Base-by-base conservation (phyloP, 2,113 vertebrate species). In the Corynorhinus townsendii region DNA sequence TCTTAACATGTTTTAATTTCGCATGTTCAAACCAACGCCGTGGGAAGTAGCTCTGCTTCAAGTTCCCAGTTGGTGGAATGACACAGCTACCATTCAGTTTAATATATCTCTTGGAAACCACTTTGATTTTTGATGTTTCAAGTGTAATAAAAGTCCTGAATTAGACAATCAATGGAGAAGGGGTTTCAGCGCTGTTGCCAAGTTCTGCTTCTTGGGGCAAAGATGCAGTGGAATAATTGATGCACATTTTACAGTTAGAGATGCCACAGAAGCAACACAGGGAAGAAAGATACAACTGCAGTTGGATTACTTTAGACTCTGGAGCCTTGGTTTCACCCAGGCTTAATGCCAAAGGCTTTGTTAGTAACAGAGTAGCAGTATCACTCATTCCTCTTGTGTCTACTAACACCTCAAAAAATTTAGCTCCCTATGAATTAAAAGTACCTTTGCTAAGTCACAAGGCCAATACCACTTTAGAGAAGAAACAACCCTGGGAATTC, bases 51-150 rank as follows among this genome's bases (percentile, higher is more conserved):
- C 43, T 89, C 35, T 33, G 33, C 8, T 75, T 45, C 14, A 62
- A 38, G 62, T 28, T 84, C 56, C 85, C 43, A 64, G 62, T 10
- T 38, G 62, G 35, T 52, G n/a, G 19, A 43, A 82, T 47, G 24
- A 91, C 15, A n/a, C 16, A 43, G 30, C 28, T 82, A 62, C 24
- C 52, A 17, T n/a, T 94, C 45, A 3, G 54, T n/a, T 43, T 33
- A 52, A 38, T 4, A 4, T 28, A 49, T 59, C 96, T 83, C 43
- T 24, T 79, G 73, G 49, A 90, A 86, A 66, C n/a, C 43, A 71
- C 77, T 90, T 52, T 69, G 77, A 87, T 45, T 90, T 80, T 11
- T 62, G 43, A 83, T 54, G 68, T 56, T 56, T 35, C 16, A 24
- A 56, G 33, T 11, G 22, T 16, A 82, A 68, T 15, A 24, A 82